phyloP scores from a whole-genome alignment of 1,140 invertebrate species.

The Papilio dardanus region DNA sequence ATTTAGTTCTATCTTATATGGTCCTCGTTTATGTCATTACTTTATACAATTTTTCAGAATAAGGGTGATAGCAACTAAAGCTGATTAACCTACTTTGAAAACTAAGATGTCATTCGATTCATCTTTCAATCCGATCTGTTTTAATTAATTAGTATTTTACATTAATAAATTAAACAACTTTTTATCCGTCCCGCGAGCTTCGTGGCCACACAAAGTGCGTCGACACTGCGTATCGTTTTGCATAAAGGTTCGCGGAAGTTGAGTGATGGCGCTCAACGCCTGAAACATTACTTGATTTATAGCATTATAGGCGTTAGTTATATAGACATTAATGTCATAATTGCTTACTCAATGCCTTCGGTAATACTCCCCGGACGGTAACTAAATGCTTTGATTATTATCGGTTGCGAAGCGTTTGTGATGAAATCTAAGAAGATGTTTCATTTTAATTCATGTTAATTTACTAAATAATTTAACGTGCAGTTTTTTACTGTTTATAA shows the following conservation, averaged over 20 bases:
- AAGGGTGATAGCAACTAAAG: too few species aligned
- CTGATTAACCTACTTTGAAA: too few species aligned
- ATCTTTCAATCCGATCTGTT: too few species aligned
- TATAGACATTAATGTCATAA: slow-evolving; percentile 18
- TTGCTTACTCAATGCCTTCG: not conserved
- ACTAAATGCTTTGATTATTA: slow-evolving; percentile 12
- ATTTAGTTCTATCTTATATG: too few species aligned
- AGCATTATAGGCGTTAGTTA: slow-evolving; percentile 11
- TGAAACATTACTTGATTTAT: slow-evolving; percentile 19
- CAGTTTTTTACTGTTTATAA: not conserved
- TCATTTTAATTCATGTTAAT: not conserved
- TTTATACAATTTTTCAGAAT: too few species aligned
- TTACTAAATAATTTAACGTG: slow-evolving; percentile 1
- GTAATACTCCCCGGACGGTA: not conserved
- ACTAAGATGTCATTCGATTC: too few species aligned
- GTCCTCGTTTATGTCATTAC: too few species aligned
- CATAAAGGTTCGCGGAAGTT: slow-evolving; percentile 32
- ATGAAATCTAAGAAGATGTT: not conserved
- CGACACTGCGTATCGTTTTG: slow-evolving; percentile 34
- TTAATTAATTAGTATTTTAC: too few species aligned
- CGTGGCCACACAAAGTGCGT: slow-evolving; percentile 13
- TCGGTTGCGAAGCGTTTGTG: slow-evolving; percentile 1
- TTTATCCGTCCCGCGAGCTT: not conserved
- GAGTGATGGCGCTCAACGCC: slow-evolving; percentile 20
- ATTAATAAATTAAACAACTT: too few species aligned